A percentile compares a stretch with the other conserved stretches of the same genome.
These are phyloP conservation scores for Notoglanidium macrostoma DNA, from an alignment of 2,797 vertebrate genomes.

Conservation along the genomic window DNA sequence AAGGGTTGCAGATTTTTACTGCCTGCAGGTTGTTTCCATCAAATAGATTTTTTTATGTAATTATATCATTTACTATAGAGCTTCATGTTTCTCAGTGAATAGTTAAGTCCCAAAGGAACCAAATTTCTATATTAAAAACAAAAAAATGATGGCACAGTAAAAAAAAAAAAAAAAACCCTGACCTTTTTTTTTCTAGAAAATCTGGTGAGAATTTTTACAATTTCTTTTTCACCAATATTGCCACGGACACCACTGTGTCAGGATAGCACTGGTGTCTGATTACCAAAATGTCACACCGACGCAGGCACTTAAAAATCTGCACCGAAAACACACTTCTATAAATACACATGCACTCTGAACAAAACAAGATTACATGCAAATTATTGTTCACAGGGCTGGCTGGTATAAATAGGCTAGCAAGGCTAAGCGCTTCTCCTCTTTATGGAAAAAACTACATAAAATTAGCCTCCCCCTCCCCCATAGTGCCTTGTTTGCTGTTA, in stretches of 20 bases:
- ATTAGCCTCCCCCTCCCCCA: neutral
- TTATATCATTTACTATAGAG: neutral
- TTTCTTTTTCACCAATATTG: neutral
- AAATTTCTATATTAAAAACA: neutral
- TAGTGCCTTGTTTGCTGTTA: neutral
- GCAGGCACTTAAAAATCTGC: neutral
- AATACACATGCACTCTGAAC: neutral
- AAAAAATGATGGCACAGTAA: neutral
- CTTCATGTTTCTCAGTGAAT: neutral
- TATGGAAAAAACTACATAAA: neutral
- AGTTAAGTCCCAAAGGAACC: neutral
- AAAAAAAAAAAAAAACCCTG: neutral
- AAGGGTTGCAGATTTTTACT: neutral
- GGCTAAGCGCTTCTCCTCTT: neutral
- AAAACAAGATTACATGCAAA: neutral
- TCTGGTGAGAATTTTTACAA: neutral
- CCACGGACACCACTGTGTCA: neutral
- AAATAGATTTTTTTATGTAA: neutral
- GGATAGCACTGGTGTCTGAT: neutral
- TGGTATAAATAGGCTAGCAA: neutral
- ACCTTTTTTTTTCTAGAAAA: neutral
- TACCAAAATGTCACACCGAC: neutral
- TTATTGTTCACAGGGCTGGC: neutral
- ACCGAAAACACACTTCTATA: neutral
- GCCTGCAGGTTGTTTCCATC: neutral